Percentiles rank a stretch among this genome's conserved stretches.
These are phyloP conservation scores for Paraplagusia blochii DNA, from an alignment of 2,113 vertebrate genomes.

Conservation along the genomic window DNA sequence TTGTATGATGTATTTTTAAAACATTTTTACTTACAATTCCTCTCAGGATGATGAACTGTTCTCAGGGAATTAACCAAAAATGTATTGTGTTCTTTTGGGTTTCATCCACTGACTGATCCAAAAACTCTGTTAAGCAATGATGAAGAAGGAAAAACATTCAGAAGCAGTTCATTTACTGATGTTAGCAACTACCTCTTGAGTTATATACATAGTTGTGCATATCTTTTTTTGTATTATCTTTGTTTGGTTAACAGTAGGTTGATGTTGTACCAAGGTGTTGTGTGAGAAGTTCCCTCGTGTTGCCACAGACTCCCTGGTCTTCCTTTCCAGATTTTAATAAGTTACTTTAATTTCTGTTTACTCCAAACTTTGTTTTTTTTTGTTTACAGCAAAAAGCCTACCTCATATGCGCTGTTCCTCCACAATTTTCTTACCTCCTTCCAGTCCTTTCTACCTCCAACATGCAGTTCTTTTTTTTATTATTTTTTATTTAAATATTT, in stretches of 20 bases:
- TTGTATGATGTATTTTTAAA: constrained; percentile 67
- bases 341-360: constrained; percentile 43
- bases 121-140: constrained; percentile 67
- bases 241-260: constrained; percentile 71
- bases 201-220: constrained; percentile 77
- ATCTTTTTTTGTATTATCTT: constrained; percentile 65
- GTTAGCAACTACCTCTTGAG: constrained; percentile 97
- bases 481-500: constrained; percentile 12
- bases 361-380: constrained; percentile 62
- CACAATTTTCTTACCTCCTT: constrained; percentile 59
- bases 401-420: constrained; percentile 86
- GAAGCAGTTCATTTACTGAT: constrained; percentile 84
- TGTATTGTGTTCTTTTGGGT: constrained; percentile 84
- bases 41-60: constrained; percentile 98
- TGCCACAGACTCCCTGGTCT: constrained; percentile 67
- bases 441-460: constrained; percentile 46
- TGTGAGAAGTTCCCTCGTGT: constrained; percentile 72
- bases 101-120: constrained; percentile 70
- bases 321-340: constrained; percentile 69
- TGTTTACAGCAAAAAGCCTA: constrained; percentile 98
- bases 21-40: constrained; percentile 79
- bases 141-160: constrained; percentile 79
- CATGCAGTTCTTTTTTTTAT: constrained; percentile 34
- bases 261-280: constrained; percentile 75
- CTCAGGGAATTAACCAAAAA: constrained; percentile 97